Evolutionary conservation across 2,797 vertebrate genomes (phyloP).

Genomic region (Sitta carolinensis): DNA sequence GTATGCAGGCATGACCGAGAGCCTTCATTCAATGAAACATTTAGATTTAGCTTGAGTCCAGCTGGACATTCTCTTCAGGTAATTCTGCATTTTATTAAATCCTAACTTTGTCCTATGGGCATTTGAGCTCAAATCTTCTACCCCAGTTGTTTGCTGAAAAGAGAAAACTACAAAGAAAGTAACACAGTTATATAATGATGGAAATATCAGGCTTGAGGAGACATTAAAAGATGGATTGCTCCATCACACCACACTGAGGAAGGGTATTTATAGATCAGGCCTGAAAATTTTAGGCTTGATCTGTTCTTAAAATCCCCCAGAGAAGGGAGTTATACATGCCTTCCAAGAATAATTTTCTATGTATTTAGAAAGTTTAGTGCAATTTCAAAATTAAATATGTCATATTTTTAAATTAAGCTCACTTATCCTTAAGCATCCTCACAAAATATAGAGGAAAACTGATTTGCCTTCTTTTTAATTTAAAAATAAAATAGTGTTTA

Average conservation of each 20-base stretch:
- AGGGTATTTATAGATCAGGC: neutral
- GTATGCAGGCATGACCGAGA: slow-evolving; percentile 96
- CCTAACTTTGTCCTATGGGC: neutral
- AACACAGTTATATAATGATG: neutral
- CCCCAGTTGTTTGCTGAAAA: neutral
- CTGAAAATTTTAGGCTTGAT: neutral
- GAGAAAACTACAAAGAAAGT: neutral
- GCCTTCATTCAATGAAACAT: slow-evolving; percentile 97
- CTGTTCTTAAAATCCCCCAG: neutral
- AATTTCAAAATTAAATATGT: neutral
- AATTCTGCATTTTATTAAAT: slow-evolving; percentile 35
- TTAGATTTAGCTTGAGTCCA: slow-evolving; percentile 93
- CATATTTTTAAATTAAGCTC: neutral
- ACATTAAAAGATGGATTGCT: neutral
- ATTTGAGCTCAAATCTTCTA: neutral
- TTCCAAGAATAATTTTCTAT: neutral
- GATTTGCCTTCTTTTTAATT: neutral
- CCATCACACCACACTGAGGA: neutral
- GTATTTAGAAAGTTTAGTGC: neutral
- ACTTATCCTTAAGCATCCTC: neutral
- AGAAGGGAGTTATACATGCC: neutral
- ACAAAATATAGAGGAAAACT: neutral
- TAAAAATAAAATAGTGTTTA: neutral
- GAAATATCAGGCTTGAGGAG: neutral
- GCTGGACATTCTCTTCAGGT: slow-evolving; percentile 97